These are phyloP conservation scores for Drosophila pallidifrons DNA, from an alignment of 1,140 invertebrate species.

Conservation along the genomic window DNA sequence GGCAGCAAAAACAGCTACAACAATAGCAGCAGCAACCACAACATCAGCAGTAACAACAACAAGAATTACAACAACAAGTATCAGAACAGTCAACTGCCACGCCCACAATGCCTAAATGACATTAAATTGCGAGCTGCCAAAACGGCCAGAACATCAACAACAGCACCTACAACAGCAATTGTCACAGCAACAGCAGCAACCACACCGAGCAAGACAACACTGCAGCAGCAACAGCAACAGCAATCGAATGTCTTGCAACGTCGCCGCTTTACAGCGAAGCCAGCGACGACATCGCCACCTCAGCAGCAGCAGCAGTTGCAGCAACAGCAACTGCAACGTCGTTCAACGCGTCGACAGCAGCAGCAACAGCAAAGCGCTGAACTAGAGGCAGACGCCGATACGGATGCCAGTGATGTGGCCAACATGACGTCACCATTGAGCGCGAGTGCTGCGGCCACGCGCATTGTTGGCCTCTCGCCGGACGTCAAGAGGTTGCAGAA, in stretches of 20 bases:
- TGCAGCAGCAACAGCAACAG: conserved; percentile 17
- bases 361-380: conserved; percentile 6
- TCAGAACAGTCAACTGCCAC: conserved; percentile 36
- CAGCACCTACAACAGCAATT: conserved; percentile 24
- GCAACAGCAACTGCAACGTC: conserved; percentile 25
- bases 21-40: conserved; percentile 27
- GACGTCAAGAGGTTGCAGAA: conserved; percentile 76
- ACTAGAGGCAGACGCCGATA: conserved; percentile 44
- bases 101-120: conserved; percentile 56
- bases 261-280: conserved; percentile 52
- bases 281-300: conserved; percentile 36
- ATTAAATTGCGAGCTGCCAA: conserved; percentile 60
- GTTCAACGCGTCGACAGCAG: conserved; percentile 42
- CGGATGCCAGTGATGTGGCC: conserved; percentile 73
- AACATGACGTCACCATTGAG: conserved; percentile 70
- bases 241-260: conserved; percentile 34
- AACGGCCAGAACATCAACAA: conserved; percentile 28
- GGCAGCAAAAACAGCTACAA: conserved; percentile 23
- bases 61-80: conserved; percentile 17
- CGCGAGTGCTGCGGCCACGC: conserved; percentile 68
- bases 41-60: conserved; percentile 25
- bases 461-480: conserved; percentile 71
- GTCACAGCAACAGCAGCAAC: conserved; percentile 5
- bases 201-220: not conserved
- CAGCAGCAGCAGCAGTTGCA: conserved; percentile 43